Base-by-base conservation (phyloP, 2,113 vertebrate species). In the Melospiza georgiana region DNA sequence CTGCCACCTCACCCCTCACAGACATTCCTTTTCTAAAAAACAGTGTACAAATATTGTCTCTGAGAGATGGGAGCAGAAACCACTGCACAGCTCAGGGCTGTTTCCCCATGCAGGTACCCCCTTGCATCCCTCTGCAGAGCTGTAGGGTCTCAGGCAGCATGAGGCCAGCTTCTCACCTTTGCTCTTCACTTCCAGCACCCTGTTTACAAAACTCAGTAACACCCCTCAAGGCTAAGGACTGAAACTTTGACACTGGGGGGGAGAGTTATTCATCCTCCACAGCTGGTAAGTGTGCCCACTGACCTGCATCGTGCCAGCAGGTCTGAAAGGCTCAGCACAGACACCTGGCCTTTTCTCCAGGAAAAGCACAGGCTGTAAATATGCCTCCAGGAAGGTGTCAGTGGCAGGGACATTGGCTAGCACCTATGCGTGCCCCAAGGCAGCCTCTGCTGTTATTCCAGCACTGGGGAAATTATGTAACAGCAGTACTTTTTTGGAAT, bases 281-380 rank as follows among this genome's bases (percentile, higher is more conserved):
- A 22, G 81, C 62, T 73, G 67, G 37, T 78, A 19, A 59, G 33
- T 39, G 81, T 95, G 87, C 67, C 89, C 58, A 62, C n/a, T n/a
- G 84, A 33, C 55, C 78, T 78, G 5, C 1, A 0, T 37, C 0
- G 0, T 5, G 5, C 54, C 80, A 67, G 35, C 66, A 85, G 46
- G 30, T 87, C 81, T 62, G 74, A 87, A 85, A 87, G 58, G 28
- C 35, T 87, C 54, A 15, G 55, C 0, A 3, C 51, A 94, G 79
- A 59, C 62, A 37, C 31, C 35, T 71, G 37, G 65, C 39, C 89
- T 71, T 67, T 81, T 54, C 73, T 59, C 22, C 21, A 57, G 52
- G 55, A 54, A 74, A 87, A 84, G 23, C 30, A 21, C 0, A 37
- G 39, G 33, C 43, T 87, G 65, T 37, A 93, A 95, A 92, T 84